Evolutionary conservation across 2,888 invertebrate genomes (phyloP).

Genomic region (Hartigia nigra): DNA sequence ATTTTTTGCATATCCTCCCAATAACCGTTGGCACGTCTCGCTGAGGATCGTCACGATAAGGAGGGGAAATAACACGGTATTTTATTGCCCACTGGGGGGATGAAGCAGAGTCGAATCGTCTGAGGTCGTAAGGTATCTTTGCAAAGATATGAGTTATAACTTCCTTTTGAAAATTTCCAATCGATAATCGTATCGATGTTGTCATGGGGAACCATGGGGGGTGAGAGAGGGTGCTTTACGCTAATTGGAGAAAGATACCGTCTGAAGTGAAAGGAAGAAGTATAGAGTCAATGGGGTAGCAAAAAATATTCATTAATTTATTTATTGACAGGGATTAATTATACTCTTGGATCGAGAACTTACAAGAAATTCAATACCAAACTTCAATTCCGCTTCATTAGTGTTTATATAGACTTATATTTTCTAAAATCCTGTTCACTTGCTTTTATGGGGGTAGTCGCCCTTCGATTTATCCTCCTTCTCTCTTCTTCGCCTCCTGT

Average conservation of each 20-base stretch:
- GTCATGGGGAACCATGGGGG: neutral
- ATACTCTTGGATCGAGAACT: neutral
- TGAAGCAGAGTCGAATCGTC: neutral
- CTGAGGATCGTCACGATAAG: neutral
- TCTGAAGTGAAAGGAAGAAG: neutral
- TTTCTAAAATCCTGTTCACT: slow-evolving; percentile 34
- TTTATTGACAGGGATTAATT: slow-evolving; percentile 26
- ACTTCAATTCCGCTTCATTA: slow-evolving; percentile 5
- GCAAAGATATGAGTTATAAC: neutral
- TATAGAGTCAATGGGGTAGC: neutral
- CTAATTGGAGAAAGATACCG: neutral
- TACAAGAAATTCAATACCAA: neutral
- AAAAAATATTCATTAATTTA: slow-evolving; percentile 32
- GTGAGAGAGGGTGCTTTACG: neutral
- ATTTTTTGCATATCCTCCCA: slow-evolving; percentile 21
- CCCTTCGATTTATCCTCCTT: slow-evolving; percentile 14
- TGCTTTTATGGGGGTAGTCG: neutral
- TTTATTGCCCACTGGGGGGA: slow-evolving; percentile 8
- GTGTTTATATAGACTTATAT: slow-evolving; percentile 13
- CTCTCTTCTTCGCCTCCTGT: neutral
- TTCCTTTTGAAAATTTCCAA: neutral
- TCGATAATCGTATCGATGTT: neutral
- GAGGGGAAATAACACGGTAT: neutral
- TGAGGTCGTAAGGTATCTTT: neutral
- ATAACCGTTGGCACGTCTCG: slow-evolving; percentile 17